phyloP scores from a whole-genome alignment of 2,113 vertebrate genomes.

The Anoplopoma fimbria region DNA sequence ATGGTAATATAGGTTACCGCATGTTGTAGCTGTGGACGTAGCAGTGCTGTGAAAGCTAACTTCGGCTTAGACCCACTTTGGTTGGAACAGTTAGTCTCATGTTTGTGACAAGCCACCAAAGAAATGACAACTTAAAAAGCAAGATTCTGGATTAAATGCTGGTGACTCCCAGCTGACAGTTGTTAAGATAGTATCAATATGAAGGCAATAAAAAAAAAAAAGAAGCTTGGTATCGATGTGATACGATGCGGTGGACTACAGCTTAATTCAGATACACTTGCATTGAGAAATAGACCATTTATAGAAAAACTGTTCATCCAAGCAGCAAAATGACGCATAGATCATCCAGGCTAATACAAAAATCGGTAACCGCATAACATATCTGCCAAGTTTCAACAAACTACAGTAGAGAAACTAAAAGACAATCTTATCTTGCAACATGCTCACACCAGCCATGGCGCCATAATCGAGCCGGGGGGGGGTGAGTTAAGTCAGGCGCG shows the following conservation, averaged over 20 bases:
- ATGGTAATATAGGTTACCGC: neutral
- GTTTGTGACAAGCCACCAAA: no score
- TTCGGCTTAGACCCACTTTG: no score
- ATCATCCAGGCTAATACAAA: neutral
- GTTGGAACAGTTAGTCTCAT: no score
- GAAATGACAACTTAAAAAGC: no score
- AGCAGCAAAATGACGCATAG: neutral
- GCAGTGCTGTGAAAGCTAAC: no score
- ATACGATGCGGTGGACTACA: no score
- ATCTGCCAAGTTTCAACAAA: neutral
- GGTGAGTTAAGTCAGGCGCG: no score
- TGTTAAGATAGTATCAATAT: neutral
- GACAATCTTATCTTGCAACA: no score
- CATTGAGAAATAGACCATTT: neutral
- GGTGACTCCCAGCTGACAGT: neutral
- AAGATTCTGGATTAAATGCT: no score
- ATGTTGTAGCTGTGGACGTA: neutral
- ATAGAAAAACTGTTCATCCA: neutral
- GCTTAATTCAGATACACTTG: neutral
- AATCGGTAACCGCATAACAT: no score
- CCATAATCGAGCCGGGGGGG: no score
- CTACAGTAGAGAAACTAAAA: neutral
- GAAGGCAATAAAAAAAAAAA: neutral
- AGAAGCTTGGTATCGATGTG: neutral
- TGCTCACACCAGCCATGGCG: no score